Percentiles rank a stretch among this genome's conserved stretches.
Evolutionary conservation across 2,113 vertebrate genomes (phyloP).

Genomic region (Oxyruncus cristatus): DNA sequence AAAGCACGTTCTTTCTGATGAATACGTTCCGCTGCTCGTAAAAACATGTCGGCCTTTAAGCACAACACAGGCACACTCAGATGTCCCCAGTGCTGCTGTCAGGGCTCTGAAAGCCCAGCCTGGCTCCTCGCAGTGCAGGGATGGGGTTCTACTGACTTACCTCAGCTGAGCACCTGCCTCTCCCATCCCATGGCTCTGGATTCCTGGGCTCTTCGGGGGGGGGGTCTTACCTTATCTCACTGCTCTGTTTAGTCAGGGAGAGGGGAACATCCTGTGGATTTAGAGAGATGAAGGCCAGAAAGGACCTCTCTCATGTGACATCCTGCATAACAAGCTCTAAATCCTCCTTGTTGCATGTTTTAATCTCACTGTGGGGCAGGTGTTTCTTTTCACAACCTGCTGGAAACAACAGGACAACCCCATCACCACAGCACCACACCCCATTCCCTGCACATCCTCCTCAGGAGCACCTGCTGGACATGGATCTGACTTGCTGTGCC

Average conservation of each 20-base stretch:
- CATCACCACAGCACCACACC: background rate
- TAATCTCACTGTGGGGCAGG: background rate
- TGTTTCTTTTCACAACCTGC: background rate
- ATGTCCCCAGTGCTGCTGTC: background rate
- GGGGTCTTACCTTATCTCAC: background rate
- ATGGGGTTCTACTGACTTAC: background rate
- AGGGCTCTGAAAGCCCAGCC: background rate
- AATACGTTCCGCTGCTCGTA: constrained; percentile 54
- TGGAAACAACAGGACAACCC: background rate
- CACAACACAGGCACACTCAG: constrained; percentile 6
- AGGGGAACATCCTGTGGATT: background rate
- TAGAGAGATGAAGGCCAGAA: background rate
- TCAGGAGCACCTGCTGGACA: background rate
- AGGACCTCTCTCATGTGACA: rapidly evolving
- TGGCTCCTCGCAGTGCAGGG: background rate
- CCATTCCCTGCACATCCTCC: background rate
- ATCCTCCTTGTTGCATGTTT: background rate
- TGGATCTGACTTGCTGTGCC: background rate
- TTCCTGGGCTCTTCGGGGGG: background rate
- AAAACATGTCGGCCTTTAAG: constrained; percentile 45
- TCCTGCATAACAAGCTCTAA: background rate
- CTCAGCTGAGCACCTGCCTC: background rate
- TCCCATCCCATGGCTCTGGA: rapidly evolving
- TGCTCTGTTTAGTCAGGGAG: background rate
- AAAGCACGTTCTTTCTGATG: constrained; percentile 61